Conservation (phyloP, 2,113 vertebrate species). For the Colossoma macropomum region DNA sequence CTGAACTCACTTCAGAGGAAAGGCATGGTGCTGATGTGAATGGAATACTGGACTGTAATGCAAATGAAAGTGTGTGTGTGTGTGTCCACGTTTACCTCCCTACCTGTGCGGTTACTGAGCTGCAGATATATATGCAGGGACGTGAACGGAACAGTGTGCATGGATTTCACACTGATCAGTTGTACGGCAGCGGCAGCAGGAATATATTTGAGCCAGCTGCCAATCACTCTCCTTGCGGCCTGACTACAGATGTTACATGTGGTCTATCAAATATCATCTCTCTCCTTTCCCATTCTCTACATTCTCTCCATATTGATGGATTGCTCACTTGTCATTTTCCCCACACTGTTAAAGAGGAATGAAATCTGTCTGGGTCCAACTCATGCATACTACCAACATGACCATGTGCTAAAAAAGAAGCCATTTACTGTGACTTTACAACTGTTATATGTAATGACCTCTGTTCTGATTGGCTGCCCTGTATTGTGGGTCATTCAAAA, state of each 20-base stretch:
- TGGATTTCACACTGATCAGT: not conserved
- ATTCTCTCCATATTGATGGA: not conserved
- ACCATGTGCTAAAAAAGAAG: not conserved
- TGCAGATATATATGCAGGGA: not conserved
- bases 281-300: not conserved
- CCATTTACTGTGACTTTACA: not conserved
- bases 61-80: not conserved
- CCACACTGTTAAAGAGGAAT: not conserved
- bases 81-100: no score
- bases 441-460: no score
- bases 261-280: not conserved
- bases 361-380: not conserved
- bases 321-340: not conserved
- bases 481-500: no score
- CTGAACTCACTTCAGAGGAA: no score
- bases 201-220: constrained; percentile 1
- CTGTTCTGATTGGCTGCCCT: no score
- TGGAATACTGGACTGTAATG: not conserved
- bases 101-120: not conserved
- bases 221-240: not conserved
- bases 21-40: no score
- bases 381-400: not conserved
- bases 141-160: not conserved
- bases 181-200: not conserved
- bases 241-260: not conserved